Percentiles rank a stretch among this genome's conserved stretches.
phyloP scores from a whole-genome alignment of 1,140 invertebrate species.

The Harlomillsia oculata region DNA sequence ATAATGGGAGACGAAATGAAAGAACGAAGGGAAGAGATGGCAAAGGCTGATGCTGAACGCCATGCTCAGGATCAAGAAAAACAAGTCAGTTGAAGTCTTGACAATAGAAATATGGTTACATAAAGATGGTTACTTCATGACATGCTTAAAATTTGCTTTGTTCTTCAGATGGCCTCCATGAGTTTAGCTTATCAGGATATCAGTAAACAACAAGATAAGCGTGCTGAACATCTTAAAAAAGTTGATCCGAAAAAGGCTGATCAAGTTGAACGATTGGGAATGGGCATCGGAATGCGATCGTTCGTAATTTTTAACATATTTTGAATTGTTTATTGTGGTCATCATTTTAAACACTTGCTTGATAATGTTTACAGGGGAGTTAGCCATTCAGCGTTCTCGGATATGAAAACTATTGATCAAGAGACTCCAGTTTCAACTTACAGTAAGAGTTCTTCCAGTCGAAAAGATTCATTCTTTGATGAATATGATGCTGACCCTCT shows the following conservation, averaged over 20 bases:
- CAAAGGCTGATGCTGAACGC: constrained; percentile 38
- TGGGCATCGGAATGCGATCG: constrained; percentile 65
- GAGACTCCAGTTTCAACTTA: constrained; percentile 47
- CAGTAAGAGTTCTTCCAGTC: constrained; percentile 40
- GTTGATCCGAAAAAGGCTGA: constrained; percentile 78
- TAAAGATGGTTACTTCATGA: too few species aligned
- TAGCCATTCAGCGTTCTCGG: constrained; percentile 83
- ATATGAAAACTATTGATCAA: constrained; percentile 89
- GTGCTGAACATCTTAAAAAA: constrained; percentile 63
- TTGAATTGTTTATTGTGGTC: too few species aligned
- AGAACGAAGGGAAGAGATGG: constrained; percentile 44
- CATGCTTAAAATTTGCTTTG: too few species aligned
- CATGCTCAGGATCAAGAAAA: constrained; percentile 50
- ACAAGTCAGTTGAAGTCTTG: constrained; percentile 40
- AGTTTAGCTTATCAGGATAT: constrained; percentile 83
- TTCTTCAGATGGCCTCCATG: constrained; percentile 55
- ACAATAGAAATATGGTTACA: not conserved
- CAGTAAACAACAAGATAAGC: constrained; percentile 61
- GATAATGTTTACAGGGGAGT: constrained; percentile 51
- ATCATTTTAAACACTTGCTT: not conserved
- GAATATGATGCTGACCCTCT: constrained; percentile 33
- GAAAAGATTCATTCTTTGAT: constrained; percentile 34
- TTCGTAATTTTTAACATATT: constrained; percentile 37
- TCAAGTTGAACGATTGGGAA: constrained; percentile 85
- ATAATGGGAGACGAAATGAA: constrained; percentile 70